A percentile compares a stretch with the other conserved stretches of the same genome.
Conservation (phyloP, 1,140 invertebrate species). For the Pseudomyrmex flavicornis region DNA sequence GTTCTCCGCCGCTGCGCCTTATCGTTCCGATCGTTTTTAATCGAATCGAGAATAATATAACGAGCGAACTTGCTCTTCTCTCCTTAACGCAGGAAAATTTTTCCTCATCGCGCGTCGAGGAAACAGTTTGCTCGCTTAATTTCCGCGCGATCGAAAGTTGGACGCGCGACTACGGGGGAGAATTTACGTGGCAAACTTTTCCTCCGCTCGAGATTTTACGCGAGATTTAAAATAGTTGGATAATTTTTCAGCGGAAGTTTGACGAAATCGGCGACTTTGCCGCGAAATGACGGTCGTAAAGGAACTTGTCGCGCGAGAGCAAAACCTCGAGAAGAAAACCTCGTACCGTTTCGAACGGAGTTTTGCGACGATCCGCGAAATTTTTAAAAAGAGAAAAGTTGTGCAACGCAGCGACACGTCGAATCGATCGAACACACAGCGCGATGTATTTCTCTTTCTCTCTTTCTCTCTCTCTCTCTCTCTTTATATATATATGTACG, state of each 20-base stretch:
- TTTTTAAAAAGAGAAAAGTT: slow-evolving; percentile 14
- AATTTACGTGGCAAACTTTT: slow-evolving; percentile 29
- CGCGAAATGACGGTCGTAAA: slow-evolving; percentile 39
- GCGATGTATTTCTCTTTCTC: background rate
- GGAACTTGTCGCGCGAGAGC: background rate
- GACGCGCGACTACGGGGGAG: background rate
- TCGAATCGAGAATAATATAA: slow-evolving; percentile 11
- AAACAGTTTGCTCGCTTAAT: slow-evolving; percentile 49
- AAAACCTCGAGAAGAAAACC: slow-evolving; percentile 22
- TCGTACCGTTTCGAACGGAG: background rate
- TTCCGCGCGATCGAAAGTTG: slow-evolving; percentile 42
- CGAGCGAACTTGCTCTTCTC: background rate
- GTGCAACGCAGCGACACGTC: slow-evolving; percentile 10
- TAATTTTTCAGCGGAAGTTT: slow-evolving; percentile 24
- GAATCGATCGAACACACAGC: background rate
- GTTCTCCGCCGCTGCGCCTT: background rate
- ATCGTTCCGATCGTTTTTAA: slow-evolving; percentile 6
- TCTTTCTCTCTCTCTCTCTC: no score
- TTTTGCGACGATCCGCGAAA: slow-evolving; percentile 21
- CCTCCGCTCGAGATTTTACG: slow-evolving; percentile 25
- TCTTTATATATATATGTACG: no score
- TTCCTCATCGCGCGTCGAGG: background rate
- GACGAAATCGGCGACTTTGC: slow-evolving; percentile 11
- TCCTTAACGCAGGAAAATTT: background rate
- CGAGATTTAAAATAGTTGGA: slow-evolving; percentile 39